A percentile compares a stretch with the other conserved stretches of the same genome.
These are phyloP conservation scores for Xanthostigma xanthostigma DNA, from an alignment of 2,888 invertebrate species.

Conservation along the genomic window DNA sequence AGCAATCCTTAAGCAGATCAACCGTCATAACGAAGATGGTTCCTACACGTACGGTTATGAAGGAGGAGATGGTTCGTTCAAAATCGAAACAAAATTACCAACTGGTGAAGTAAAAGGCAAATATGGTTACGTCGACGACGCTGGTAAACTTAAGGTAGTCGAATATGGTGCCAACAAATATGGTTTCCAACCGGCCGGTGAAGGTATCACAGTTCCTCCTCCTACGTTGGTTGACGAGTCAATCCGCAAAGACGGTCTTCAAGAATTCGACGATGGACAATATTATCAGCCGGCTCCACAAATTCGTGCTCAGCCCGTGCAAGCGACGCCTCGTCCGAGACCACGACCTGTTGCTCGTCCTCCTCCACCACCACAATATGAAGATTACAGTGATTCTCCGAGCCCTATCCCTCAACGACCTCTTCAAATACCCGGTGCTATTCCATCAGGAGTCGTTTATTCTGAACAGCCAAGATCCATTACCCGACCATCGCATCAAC, in stretches of 20 bases:
- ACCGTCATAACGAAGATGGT: slow-evolving; percentile 79
- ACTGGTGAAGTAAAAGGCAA: slow-evolving; percentile 79
- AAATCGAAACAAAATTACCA: slow-evolving; percentile 73
- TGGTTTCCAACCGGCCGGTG: slow-evolving; percentile 75
- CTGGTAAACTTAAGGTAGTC: slow-evolving; percentile 64
- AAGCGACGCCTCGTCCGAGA: slow-evolving; percentile 5
- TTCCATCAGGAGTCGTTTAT: slow-evolving; percentile 20
- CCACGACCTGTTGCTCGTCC: slow-evolving; percentile 12
- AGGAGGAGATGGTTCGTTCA: slow-evolving; percentile 75
- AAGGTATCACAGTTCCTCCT: slow-evolving; percentile 67
- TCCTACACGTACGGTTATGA: slow-evolving; percentile 86
- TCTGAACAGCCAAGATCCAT: slow-evolving; percentile 13
- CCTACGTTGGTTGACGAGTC: slow-evolving; percentile 45
- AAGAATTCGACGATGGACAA: slow-evolving; percentile 29
- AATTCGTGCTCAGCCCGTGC: slow-evolving; percentile 16
- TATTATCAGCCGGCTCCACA: slow-evolving; percentile 19
- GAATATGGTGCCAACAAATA: slow-evolving; percentile 82
- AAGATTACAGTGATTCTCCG: slow-evolving; percentile 7
- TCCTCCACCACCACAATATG: slow-evolving; percentile 16
- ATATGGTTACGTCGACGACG: slow-evolving; percentile 77
- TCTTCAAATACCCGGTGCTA: slow-evolving; percentile 22
- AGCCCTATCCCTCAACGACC: slow-evolving; percentile 16
- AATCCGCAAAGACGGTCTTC: slow-evolving; percentile 25
- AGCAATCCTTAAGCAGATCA: slow-evolving; percentile 75
- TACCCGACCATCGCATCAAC: too few relatives aligned